Conservation (phyloP, 2,888 invertebrate genomes). For the Aphodius granarius region DNA sequence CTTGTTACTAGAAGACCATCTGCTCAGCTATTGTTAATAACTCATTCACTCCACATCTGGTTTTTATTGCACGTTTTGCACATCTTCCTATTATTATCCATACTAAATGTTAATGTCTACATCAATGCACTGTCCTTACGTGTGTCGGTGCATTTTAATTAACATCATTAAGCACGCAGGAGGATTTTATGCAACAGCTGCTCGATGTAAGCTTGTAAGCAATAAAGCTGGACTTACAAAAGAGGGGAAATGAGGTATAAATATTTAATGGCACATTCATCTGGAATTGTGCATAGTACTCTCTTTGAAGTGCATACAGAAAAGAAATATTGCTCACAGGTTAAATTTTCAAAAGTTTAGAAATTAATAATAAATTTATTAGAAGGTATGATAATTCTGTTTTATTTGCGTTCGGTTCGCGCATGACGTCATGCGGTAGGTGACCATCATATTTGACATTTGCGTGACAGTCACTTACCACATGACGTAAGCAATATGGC, state of each 20-base stretch:
- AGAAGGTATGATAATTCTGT: too few relatives aligned
- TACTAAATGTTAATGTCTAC: neutral
- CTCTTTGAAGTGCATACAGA: neutral
- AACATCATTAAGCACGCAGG: neutral
- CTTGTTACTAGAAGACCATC: neutral
- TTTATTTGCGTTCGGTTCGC: too few relatives aligned
- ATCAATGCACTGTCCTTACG: neutral
- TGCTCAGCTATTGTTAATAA: neutral
- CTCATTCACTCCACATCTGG: neutral
- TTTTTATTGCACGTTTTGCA: too few relatives aligned
- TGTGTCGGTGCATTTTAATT: neutral
- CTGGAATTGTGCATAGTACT: neutral
- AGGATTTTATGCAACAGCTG: neutral
- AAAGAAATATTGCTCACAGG: neutral
- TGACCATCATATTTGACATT: too few relatives aligned
- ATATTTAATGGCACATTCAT: neutral
- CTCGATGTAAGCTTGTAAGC: neutral
- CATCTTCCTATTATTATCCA: neutral
- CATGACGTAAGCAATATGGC: too few relatives aligned
- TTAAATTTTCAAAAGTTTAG: neutral
- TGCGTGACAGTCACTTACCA: too few relatives aligned
- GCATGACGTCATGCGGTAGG: too few relatives aligned
- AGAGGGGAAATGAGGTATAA: neutral
- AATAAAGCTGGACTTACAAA: neutral
- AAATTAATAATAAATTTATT: too few relatives aligned